phyloP scores from a whole-genome alignment of 2,797 vertebrate species.

The Premnoplex brunnescens region DNA sequence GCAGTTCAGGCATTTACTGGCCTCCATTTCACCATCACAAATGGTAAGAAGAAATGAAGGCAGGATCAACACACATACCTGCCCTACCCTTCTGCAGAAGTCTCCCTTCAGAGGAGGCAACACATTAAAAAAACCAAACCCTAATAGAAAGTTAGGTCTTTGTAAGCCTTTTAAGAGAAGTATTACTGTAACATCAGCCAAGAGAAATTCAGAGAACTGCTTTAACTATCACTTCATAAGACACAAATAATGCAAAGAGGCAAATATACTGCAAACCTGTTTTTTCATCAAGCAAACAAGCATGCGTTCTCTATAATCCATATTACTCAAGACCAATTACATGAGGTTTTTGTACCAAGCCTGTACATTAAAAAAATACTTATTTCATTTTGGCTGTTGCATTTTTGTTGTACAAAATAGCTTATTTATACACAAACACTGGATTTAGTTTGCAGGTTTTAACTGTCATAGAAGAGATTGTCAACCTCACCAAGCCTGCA shows the following conservation, averaged over 20 bases:
- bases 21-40: background rate
- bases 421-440: background rate
- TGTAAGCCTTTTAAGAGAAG: background rate
- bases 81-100: background rate
- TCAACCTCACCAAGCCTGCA: background rate
- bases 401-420: background rate
- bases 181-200: background rate
- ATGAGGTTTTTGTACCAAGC: background rate
- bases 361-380: background rate
- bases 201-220: background rate
- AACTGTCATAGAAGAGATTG: background rate
- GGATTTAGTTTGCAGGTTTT: background rate
- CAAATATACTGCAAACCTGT: background rate
- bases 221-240: background rate
- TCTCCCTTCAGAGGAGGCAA: background rate
- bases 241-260: background rate
- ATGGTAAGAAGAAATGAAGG: background rate
- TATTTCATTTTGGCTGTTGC: background rate
- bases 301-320: background rate
- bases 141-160: background rate
- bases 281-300: background rate
- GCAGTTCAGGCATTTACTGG: background rate
- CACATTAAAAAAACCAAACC: background rate
- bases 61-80: background rate
- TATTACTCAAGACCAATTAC: background rate